A percentile compares a stretch with the other conserved stretches of the same genome.
These are phyloP conservation scores for Philypnodon macrostomus DNA, from an alignment of 2,797 vertebrate genomes.

Conservation along the genomic window DNA sequence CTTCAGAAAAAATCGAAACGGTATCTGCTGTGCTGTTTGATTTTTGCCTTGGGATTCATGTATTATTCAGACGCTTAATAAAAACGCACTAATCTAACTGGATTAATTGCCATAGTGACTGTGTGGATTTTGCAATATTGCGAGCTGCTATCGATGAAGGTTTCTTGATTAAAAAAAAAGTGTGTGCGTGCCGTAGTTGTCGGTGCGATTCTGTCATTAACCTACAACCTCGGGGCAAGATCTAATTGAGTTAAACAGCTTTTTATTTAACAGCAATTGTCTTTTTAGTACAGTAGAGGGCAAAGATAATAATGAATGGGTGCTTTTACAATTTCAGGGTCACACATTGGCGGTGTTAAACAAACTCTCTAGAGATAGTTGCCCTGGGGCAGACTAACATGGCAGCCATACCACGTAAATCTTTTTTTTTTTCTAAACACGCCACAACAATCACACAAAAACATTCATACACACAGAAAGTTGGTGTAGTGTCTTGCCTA, in stretches of 20 bases:
- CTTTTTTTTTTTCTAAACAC: too few relatives aligned
- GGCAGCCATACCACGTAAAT: too few relatives aligned
- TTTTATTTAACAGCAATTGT: conserved; percentile 34
- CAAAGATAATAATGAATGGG: too few relatives aligned
- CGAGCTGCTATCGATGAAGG: conserved; percentile 20
- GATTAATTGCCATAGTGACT: conserved; percentile 56
- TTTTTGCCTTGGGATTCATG: conserved; percentile 33
- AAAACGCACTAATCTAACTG: conserved; percentile 59
- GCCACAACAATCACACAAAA: too few relatives aligned
- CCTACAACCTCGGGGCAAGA: conserved; percentile 40
- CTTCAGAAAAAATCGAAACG: conserved; percentile 16
- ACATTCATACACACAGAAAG: too few relatives aligned
- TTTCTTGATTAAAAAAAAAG: conserved; percentile 41
- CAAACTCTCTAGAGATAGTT: too few relatives aligned
- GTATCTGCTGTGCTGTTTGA: conserved; percentile 53
- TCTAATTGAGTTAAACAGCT: conserved; percentile 27
- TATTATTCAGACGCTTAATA: conserved; percentile 55
- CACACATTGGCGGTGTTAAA: too few relatives aligned
- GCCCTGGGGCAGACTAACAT: too few relatives aligned
- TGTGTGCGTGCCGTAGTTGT: too few relatives aligned
- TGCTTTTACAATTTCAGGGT: too few relatives aligned
- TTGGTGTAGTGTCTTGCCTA: too few relatives aligned
- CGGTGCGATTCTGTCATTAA: conserved; percentile 60
- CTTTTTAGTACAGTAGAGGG: conserved; percentile 11
- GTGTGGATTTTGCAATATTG: conserved; percentile 39